A percentile compares a stretch with the other conserved stretches of the same genome.
Evolutionary conservation across 2,113 vertebrate species (phyloP).

Genomic region (Salvelinus fontinalis): DNA sequence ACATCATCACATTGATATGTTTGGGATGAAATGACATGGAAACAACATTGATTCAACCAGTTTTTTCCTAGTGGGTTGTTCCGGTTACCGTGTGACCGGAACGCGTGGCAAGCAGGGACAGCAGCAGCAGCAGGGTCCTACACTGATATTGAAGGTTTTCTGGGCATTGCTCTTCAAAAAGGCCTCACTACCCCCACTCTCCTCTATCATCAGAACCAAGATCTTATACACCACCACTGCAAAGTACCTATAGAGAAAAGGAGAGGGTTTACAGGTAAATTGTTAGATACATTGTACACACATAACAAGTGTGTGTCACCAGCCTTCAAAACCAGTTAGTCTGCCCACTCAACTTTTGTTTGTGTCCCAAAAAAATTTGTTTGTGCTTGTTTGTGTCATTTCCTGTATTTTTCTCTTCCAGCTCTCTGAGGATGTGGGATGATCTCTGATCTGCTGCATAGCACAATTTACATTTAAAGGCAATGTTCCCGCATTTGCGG

Average conservation of each 20-base stretch:
- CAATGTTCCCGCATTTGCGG: too few relatives aligned
- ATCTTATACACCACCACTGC: conserved; percentile 85
- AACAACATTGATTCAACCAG: too few relatives aligned
- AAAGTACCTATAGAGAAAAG: conserved; percentile 76
- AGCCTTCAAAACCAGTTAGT: too few relatives aligned
- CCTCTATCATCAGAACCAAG: conserved; percentile 82
- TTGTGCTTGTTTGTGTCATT: background rate
- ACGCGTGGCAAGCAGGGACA: conserved; percentile 78
- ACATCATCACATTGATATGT: too few relatives aligned
- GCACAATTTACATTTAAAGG: too few relatives aligned
- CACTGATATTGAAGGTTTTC: conserved; percentile 72
- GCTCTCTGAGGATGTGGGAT: too few relatives aligned
- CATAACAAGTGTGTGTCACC: too few relatives aligned
- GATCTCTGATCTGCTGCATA: conserved; percentile 6
- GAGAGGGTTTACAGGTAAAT: background rate
- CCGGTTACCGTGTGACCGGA: conserved; percentile 28
- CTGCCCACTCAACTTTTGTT: background rate
- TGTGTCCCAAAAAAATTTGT: background rate
- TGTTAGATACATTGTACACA: background rate
- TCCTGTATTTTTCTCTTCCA: background rate
- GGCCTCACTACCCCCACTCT: conserved; percentile 76
- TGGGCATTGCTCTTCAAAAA: conserved; percentile 74
- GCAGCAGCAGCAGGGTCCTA: conserved; percentile 83
- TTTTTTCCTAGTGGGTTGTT: background rate
- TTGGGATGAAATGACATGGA: too few relatives aligned